phyloP scores from a whole-genome alignment of 2,113 vertebrate species.

The Grallaria varia region DNA sequence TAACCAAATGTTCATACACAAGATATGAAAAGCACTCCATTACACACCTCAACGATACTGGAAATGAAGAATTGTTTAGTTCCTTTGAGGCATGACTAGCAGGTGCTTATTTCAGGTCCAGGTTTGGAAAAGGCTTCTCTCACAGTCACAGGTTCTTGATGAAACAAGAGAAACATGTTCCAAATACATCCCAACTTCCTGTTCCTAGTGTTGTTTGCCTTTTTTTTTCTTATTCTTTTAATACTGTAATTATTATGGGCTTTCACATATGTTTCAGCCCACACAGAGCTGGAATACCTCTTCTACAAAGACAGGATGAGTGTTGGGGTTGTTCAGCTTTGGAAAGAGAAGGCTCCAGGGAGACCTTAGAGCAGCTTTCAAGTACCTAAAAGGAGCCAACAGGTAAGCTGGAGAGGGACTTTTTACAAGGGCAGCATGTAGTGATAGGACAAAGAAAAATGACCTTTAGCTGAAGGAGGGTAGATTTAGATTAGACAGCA shows the following conservation, averaged over 20 bases:
- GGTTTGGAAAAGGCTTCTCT: background rate
- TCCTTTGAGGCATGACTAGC: background rate
- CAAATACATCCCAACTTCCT: background rate
- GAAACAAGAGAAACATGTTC: background rate
- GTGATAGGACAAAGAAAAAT: background rate
- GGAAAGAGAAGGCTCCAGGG: background rate
- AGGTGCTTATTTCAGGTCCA: background rate
- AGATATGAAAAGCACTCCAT: background rate
- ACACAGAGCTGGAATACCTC: background rate
- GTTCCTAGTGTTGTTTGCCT: background rate
- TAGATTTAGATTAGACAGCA: background rate
- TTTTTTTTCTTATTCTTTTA: background rate
- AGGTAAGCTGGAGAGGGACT: background rate
- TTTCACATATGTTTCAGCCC: background rate
- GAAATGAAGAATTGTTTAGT: background rate
- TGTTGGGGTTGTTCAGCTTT: background rate
- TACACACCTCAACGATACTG: background rate
- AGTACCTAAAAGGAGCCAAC: background rate
- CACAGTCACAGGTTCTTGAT: background rate
- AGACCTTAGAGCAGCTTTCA: background rate
- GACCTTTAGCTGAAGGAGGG: background rate
- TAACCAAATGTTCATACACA: background rate
- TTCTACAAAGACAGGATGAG: background rate
- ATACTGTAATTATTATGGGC: background rate
- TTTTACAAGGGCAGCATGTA: background rate